Evolutionary conservation across 2,888 invertebrate species (phyloP).

Genomic region (Taenaris catops): DNA sequence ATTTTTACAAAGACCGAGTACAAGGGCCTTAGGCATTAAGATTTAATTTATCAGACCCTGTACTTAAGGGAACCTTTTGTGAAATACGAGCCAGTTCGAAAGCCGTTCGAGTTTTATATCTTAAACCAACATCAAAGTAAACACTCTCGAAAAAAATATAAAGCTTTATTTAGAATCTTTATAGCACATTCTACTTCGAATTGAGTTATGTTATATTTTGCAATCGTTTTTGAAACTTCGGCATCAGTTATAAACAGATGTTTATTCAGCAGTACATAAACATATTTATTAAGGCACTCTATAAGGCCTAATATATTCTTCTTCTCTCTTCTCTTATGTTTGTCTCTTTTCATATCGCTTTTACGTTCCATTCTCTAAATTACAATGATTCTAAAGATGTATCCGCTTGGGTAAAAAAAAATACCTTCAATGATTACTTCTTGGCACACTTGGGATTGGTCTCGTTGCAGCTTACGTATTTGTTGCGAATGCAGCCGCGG

Average conservation of each 20-base stretch:
- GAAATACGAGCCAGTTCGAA: slow-evolving; percentile 11
- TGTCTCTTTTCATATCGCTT: no score
- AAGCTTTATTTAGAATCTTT: slow-evolving; percentile 10
- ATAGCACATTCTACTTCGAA: slow-evolving; percentile 3
- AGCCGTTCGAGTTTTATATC: slow-evolving; percentile 9
- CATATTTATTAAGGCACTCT: no score
- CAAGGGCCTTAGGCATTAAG: neutral
- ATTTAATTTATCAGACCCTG: slow-evolving; percentile 4
- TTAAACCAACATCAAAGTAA: slow-evolving; percentile 12
- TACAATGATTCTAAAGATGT: no score
- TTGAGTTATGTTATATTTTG: slow-evolving; percentile 9
- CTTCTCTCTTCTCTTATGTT: no score
- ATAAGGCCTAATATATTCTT: no score
- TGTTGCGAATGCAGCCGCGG: slow-evolving; percentile 36
- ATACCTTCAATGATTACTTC: no score
- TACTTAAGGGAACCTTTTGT: slow-evolving; percentile 6
- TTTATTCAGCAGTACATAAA: no score
- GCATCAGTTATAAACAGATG: no score
- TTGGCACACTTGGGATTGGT: slow-evolving; percentile 32
- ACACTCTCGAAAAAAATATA: slow-evolving; percentile 9
- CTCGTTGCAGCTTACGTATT: slow-evolving; percentile 37
- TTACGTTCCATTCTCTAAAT: no score
- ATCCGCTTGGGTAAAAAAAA: no score
- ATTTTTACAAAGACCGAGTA: neutral
- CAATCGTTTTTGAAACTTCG: neutral